Conservation (phyloP, 2,113 vertebrate species). For the Catharus minimus region DNA sequence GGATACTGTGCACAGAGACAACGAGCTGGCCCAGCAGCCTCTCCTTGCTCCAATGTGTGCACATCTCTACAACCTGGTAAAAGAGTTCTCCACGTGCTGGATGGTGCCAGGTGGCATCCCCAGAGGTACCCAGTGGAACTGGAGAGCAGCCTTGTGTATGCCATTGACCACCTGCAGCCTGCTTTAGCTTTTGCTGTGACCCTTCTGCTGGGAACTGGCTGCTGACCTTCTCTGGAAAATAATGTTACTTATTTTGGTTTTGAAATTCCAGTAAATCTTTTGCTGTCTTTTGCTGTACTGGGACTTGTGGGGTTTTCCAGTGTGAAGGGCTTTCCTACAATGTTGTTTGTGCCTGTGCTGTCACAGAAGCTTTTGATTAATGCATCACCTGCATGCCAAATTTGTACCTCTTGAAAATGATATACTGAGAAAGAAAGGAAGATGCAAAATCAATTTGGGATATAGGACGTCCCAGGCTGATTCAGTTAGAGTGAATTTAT, state of each 20-base stretch:
- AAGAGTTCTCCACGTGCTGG: background rate
- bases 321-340: fast-evolving
- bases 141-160: background rate
- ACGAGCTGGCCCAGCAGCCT: background rate
- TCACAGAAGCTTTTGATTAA: background rate
- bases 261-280: background rate
- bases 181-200: background rate
- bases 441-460: background rate
- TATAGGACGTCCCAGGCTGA: background rate
- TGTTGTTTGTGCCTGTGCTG: background rate
- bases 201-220: background rate
- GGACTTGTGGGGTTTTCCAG: background rate
- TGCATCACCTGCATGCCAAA: background rate
- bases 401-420: background rate
- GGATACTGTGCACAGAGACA: background rate
- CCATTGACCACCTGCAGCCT: background rate
- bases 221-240: background rate
- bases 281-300: background rate
- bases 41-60: fast-evolving
- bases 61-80: background rate
- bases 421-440: background rate
- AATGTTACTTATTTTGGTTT: background rate
- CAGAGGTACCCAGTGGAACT: background rate
- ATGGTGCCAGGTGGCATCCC: background rate
- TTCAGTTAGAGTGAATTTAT: background rate